These are phyloP conservation scores for Acrossocheilus fasciatus DNA, from an alignment of 2,797 vertebrate species.

Conservation along the genomic window DNA sequence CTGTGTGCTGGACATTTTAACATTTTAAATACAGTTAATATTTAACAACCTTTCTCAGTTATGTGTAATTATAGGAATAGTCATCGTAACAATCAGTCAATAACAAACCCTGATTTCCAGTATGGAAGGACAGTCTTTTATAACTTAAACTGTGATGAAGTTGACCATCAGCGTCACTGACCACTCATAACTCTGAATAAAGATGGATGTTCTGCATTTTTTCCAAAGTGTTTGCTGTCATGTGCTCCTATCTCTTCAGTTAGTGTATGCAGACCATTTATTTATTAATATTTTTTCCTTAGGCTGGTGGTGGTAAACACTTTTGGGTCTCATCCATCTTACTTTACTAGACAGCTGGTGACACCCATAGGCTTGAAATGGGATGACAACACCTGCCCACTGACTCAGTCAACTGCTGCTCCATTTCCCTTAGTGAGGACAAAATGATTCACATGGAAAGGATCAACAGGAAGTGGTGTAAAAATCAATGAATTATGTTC, in stretches of 20 bases:
- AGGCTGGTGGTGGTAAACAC: slow-evolving; percentile 33
- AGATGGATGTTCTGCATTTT: slow-evolving; percentile 7
- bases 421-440: slow-evolving; percentile 7
- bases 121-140: neutral
- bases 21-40: neutral
- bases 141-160: neutral
- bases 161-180: neutral
- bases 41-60: neutral
- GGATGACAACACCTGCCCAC: slow-evolving; percentile 48
- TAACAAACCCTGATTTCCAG: neutral
- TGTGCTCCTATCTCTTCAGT: neutral
- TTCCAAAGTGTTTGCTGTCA: neutral
- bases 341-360: slow-evolving; percentile 44
- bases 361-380: slow-evolving; percentile 52
- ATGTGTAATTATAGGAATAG: neutral
- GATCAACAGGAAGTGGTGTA: neutral
- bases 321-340: slow-evolving; percentile 40
- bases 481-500: neutral
- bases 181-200: neutral
- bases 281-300: slow-evolving; percentile 16
- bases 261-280: neutral
- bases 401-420: slow-evolving; percentile 7
- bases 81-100: neutral
- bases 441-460: neutral
- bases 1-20: neutral